phyloP scores from a whole-genome alignment of 2,888 invertebrate genomes.

The Apamea sordens region DNA sequence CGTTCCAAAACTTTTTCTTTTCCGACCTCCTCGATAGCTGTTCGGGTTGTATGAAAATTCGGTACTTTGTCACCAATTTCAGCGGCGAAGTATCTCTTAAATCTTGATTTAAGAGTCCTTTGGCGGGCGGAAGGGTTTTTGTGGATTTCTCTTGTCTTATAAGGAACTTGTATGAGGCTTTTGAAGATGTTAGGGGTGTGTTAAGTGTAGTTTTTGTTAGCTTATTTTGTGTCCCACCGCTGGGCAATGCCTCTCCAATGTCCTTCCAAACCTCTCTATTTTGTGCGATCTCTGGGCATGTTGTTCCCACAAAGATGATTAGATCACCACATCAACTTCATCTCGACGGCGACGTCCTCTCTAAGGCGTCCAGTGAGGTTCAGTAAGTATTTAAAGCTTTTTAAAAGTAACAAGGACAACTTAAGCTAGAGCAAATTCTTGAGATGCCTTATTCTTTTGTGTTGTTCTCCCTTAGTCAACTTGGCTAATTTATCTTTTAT shows the following conservation, averaged over 20 bases:
- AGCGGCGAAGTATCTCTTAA: conserved; percentile 20
- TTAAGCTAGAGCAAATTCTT: not conserved
- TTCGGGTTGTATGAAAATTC: conserved; percentile 31
- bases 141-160: conserved; percentile 20
- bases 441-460: not conserved
- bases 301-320: not conserved
- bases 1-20: conserved; percentile 33
- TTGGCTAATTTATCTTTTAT: not conserved
- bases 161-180: conserved; percentile 7
- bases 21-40: conserved; percentile 19
- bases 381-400: not conserved
- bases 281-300: not conserved
- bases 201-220: not conserved
- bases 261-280: not conserved
- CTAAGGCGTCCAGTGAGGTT: not conserved
- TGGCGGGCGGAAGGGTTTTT: conserved; percentile 24
- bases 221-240: not conserved
- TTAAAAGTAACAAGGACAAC: not conserved
- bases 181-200: not conserved
- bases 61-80: conserved; percentile 47
- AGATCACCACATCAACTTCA: not conserved
- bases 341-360: not conserved
- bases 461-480: not conserved
- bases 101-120: conserved; percentile 42
- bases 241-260: not conserved